Conservation (phyloP, 2,888 invertebrate genomes). For the Hydraecia micacea region DNA sequence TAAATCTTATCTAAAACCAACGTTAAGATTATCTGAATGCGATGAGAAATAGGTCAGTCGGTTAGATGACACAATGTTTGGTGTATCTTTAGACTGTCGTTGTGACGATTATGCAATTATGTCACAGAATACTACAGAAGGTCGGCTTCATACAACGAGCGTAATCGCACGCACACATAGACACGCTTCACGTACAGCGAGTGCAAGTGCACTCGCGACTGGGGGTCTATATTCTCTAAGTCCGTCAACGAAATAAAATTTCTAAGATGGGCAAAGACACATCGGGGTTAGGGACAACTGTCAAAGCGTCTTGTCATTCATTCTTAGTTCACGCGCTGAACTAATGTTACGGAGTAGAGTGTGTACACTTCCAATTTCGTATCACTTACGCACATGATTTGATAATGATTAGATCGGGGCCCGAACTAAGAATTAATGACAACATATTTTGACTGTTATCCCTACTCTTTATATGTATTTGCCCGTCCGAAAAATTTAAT, state of each 20-base stretch:
- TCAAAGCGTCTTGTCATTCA: background rate
- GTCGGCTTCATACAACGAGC: background rate
- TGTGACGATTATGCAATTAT: constrained; percentile 60
- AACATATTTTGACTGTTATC: too few relatives aligned
- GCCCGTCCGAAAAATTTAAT: too few relatives aligned
- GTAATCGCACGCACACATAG: background rate
- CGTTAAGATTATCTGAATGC: constrained; percentile 44
- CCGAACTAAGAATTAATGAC: too few relatives aligned
- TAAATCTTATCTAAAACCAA: constrained; percentile 62
- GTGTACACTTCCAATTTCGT: too few relatives aligned
- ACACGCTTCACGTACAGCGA: background rate
- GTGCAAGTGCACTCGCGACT: too few relatives aligned
- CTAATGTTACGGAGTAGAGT: background rate
- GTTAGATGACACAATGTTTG: constrained; percentile 65
- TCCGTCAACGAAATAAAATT: background rate
- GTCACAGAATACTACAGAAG: constrained; percentile 30
- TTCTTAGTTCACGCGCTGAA: background rate
- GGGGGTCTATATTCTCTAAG: too few relatives aligned
- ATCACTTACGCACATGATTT: too few relatives aligned
- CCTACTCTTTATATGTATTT: too few relatives aligned
- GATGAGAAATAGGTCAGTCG: constrained; percentile 61
- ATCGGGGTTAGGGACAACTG: background rate
- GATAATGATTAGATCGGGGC: too few relatives aligned
- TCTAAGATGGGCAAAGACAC: background rate
- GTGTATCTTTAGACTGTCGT: constrained; percentile 60